Base-by-base conservation (phyloP, 2,888 invertebrate genomes). In the Hydropsyche betteni region DNA sequence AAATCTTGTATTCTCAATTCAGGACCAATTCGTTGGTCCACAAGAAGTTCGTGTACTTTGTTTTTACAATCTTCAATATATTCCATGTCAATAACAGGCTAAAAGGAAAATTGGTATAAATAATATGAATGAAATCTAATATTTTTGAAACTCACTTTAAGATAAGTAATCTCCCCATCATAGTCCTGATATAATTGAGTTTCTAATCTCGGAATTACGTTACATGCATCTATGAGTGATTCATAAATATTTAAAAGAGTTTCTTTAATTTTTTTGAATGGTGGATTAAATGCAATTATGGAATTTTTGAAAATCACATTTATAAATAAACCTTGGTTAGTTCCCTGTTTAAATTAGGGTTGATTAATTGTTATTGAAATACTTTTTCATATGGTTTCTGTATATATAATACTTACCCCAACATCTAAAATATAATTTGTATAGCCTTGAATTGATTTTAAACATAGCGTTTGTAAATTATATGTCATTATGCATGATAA, bases 401-500 rank as follows among this genome's bases (percentile, higher is more conserved):
- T 55, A 53, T 55, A 16, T 55, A 1, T 2, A 61, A 44, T 33
- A 82, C 85, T 82, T 88, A 95, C 96, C 82, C 91, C 90, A 80
- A 92, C 91, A 82, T 94, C 93, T 80, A 91, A 88, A 51, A 97
- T 89, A 80, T 94, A 94, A 70, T 92, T 86, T 0, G 93, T 91
- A 82, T 91, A 97, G 79, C 93, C 93, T 69, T 90, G 86, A 81
- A 97, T 89, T 4, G 96, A 96, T 80, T 92, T 90, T 58, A 95
- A 86, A 80, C 94, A 94, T 50, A 97, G 84, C 33, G 91, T 90
- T 83, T 96, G 95, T 75, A 98, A 85, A 81, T 96, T 94, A 81
- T 92, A 92, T 0, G 95, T 94, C 97, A 97, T 97, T 55, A 97
- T 87, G 38, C 93, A 92, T 0, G 93, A 93, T 0, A 96, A 90